Evolutionary conservation across 2,888 invertebrate genomes (phyloP).

Genomic region (Cheilosia pagana): DNA sequence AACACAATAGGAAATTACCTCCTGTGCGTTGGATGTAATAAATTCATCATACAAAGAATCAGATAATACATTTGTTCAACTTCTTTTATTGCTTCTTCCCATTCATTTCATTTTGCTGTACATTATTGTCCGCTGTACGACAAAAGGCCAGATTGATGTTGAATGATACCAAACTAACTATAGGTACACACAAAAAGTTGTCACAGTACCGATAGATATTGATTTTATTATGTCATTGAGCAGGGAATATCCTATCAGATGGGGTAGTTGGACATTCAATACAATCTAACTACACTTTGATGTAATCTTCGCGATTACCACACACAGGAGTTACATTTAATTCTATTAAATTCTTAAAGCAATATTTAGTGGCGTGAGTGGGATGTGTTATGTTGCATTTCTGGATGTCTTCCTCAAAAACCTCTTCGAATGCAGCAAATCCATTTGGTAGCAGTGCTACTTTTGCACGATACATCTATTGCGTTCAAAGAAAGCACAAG

Average conservation of each 20-base stretch:
- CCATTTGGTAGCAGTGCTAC: too few relatives aligned
- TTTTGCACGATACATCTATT: too few relatives aligned
- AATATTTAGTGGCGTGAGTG: too few relatives aligned
- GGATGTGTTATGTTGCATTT: too few relatives aligned
- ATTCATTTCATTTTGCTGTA: constrained; percentile 1
- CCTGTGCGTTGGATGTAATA: neutral
- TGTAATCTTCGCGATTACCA: too few relatives aligned
- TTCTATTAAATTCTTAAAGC: too few relatives aligned
- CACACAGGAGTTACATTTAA: too few relatives aligned
- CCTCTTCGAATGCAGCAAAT: too few relatives aligned
- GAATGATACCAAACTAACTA: constrained; percentile 4
- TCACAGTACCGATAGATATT: neutral
- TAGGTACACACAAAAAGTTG: constrained; percentile 1
- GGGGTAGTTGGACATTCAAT: too few relatives aligned
- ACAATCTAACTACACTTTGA: too few relatives aligned
- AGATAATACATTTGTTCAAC: neutral
- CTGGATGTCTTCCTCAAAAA: too few relatives aligned
- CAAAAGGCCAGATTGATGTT: constrained; percentile 1
- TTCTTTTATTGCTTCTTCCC: constrained; percentile 3
- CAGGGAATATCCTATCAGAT: neutral
- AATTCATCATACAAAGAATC: constrained; percentile 3
- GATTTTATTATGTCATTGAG: neutral
- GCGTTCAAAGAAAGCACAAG: neutral
- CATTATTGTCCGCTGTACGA: neutral
- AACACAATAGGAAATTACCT: neutral